A percentile compares a stretch with the other conserved stretches of the same genome.
Conservation (phyloP, 2,113 vertebrate genomes). For the Coreoperca whiteheadi region DNA sequence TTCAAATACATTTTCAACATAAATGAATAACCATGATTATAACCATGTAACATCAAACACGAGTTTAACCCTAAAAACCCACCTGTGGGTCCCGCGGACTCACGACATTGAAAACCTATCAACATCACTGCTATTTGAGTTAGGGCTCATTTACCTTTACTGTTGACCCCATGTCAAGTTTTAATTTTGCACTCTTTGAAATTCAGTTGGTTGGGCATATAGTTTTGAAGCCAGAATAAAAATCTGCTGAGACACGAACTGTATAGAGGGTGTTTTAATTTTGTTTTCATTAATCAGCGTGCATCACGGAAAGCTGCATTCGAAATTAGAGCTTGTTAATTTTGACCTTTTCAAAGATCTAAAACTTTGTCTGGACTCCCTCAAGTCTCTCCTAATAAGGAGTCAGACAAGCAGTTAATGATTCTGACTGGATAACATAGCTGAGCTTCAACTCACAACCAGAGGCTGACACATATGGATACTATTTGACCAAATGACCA, state of each 20-base stretch:
- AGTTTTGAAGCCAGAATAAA: background rate
- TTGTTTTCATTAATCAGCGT: constrained; percentile 29
- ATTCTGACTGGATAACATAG: constrained; percentile 65
- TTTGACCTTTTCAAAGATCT: constrained; percentile 42
- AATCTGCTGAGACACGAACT: background rate
- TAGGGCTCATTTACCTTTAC: background rate
- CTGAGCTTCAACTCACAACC: constrained; percentile 64
- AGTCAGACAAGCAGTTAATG: constrained; percentile 59
- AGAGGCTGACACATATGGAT: constrained; percentile 73
- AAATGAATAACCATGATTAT: too few relatives aligned
- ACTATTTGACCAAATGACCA: constrained; percentile 75
- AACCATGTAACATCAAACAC: too few relatives aligned
- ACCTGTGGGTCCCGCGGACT: too few relatives aligned
- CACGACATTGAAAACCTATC: too few relatives aligned
- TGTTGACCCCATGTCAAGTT: background rate
- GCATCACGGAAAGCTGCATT: constrained; percentile 31
- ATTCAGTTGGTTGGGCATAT: background rate
- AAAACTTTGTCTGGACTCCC: constrained; percentile 48
- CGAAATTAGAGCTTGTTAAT: constrained; percentile 40
- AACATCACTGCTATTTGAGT: too few relatives aligned
- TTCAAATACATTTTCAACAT: too few relatives aligned
- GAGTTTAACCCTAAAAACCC: too few relatives aligned
- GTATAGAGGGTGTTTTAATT: background rate
- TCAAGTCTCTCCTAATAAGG: constrained; percentile 66
- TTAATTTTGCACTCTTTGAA: background rate